Evolutionary conservation across 1,140 invertebrate species (phyloP), one percentile per base, ranked within the genome.

Genomic region (Littorina saxatilis): DNA sequence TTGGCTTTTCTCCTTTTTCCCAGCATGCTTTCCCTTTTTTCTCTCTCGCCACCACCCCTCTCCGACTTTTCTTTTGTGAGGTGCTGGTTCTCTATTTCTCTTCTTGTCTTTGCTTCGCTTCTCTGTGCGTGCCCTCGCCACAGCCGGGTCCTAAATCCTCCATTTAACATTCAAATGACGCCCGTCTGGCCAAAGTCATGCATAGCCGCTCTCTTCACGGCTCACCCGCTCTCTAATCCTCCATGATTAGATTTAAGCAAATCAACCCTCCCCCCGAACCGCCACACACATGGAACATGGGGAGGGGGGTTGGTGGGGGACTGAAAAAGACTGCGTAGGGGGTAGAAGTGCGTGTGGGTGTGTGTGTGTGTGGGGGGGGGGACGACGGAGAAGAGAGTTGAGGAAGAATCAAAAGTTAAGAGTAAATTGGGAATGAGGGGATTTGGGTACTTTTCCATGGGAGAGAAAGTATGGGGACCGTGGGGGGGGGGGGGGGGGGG

Each of bases 91-190:
- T n/a, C n/a, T n/a, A n/a, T n/a, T n/a, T n/a, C n/a, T n/a, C n/a
- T n/a, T n/a, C n/a, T n/a, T n/a, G 32, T 35, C 61, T 35, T 35
- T 66, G 15, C n/a, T 37, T n/a, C n/a, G n/a, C n/a, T n/a, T n/a
- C 66, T 35, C 37, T 4, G 32, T 32, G n/a, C 1, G 37, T 77
- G 70, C 40, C n/a, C n/a, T n/a, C n/a, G n/a, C n/a, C n/a, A n/a
- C 47, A 35, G 52, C 50, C 79, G 37, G 37, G 55, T 76, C 74
- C 73, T 61, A 82, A 85, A 83, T 85, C 84, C 81, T 66, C 80
- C 82, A 82, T 85, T 85, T 85, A 83, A 83, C 84, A 85, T 85
- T 85, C 82, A 85, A 85, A 85, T 85, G 82, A 85, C 74, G 52
- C 72, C 23, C 72, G 40, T 52, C 73, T 23, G 40, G 75, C 50